phyloP scores from a whole-genome alignment of 2,797 vertebrate species.

The Microchirus variegatus region DNA sequence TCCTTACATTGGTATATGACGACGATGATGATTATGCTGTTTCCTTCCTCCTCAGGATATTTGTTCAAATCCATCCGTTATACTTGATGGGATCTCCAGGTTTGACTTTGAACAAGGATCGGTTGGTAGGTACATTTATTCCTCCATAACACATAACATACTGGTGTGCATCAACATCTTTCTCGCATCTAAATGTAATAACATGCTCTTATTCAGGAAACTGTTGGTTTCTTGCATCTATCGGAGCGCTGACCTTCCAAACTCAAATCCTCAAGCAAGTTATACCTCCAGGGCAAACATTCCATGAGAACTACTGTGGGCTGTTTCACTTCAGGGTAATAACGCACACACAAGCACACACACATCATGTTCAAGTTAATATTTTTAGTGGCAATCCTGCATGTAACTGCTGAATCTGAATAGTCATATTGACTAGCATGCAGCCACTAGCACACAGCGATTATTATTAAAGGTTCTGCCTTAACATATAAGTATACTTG shows the following conservation, averaged over 20 bases:
- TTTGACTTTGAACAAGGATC: constrained; percentile 79
- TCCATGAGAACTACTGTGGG: constrained; percentile 70
- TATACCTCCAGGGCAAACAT: constrained; percentile 69
- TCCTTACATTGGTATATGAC: too few species aligned
- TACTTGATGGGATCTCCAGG: constrained; percentile 73
- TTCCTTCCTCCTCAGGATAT: constrained; percentile 58
- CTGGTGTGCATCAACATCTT: neutral
- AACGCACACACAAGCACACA: neutral
- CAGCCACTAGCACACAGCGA: too few species aligned
- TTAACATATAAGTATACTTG: too few species aligned
- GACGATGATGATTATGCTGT: neutral
- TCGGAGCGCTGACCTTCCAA: constrained; percentile 78
- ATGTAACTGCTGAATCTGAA: too few species aligned
- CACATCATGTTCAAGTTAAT: too few species aligned
- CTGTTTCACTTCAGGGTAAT: constrained; percentile 82
- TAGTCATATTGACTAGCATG: too few species aligned
- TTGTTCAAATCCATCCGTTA: constrained; percentile 51
- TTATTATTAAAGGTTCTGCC: too few species aligned
- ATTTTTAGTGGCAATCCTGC: too few species aligned
- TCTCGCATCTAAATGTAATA: neutral
- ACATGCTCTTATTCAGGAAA: constrained; percentile 59
- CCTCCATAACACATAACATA: neutral
- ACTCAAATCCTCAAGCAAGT: constrained; percentile 48
- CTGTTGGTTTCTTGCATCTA: constrained; percentile 84
- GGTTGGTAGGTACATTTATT: constrained; percentile 59